Evolutionary conservation across 2,797 vertebrate genomes (phyloP), one percentile per base, ranked within the genome.

Genomic region (Rachycentron canadum): DNA sequence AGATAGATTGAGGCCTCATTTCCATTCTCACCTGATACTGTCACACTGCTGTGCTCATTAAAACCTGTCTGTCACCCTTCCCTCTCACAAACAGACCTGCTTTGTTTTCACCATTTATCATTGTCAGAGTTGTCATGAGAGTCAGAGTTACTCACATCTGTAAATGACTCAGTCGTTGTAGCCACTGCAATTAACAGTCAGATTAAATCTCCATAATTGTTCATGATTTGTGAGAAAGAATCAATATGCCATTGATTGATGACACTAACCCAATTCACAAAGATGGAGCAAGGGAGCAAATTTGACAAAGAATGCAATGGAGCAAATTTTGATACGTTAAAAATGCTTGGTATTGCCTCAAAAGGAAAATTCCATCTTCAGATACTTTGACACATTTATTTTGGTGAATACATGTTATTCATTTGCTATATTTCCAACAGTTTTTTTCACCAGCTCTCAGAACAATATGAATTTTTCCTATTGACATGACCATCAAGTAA

Each of bases 31-130:
- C 88, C 93, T 93, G 93, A 93, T 90, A 91, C 89, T 89, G 90
- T 94, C 91, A 93, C 86, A 84, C 88, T 50, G 83, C 91, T 92
- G 91, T 78, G 83, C 92, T 94, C 93, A 95, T 95, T 95, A 95
- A 93, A 94, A 89, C 70, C 92, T 94, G 91, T 93, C 94, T 78
- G 89, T 95, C 93, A 94, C 64, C 88, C 79, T 55, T 85, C 82
- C 80, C 49, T 56, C 76, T 66, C 79, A 62, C 85, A 90, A 89
- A 86, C 81, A 86, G 75, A 60, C 75, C 76, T 47, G 89, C 81
- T 87, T 88, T 89, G 82, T 90, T 91, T 89, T 87, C 78, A 87
- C 86, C 91, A 95, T 94, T 93, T 91, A 92, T 95, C 93, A 94
- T 83, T 87, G 94, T 94, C 93, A 95, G 85, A 86, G 85, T 88